Evolutionary conservation across 2,797 vertebrate species (phyloP), one percentile per base, ranked within the genome.

Genomic region (Darevskia mixta): DNA sequence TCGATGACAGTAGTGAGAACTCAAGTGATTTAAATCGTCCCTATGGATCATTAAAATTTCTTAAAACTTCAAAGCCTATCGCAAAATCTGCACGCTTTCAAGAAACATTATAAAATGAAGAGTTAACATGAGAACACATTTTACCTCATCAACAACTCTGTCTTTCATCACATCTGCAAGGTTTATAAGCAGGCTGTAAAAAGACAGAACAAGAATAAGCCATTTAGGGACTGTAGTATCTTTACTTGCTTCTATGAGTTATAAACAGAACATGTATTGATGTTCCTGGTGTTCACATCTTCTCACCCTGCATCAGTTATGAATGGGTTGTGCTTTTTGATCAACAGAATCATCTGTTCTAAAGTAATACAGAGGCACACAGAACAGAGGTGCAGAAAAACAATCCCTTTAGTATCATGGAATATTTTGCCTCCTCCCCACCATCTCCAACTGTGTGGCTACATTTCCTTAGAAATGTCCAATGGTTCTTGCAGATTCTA

Each of bases 141-240:
- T 96, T 97, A 99, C 99, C 98, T 98, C 90, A 89, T 99, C 97
- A 45, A 99, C 97, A 85, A 97, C 95, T 94, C 97, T 96, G 83
- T 98, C 97, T 85, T 91, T 97, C 97, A 97, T 98, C 91, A 99
- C 98, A 38, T 98, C 98, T 66, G 97, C 97, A 1, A 98, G 96
- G 93, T 98, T 98, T 92, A 99, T 97, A 79, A 97, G 92, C 89
- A 97, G 96, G 89, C 99, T 99, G 95, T 18, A 55, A 66, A 85
- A 79, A 58, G 77, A 9, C 4, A 75, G 27, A 79, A 73, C 7
- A 84, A 61, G 3, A 78, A 88, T 11, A 25, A 83, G 49, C 29
- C 4, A 29, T 17, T 29, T 17, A 64, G 13, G 9, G 41, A 66
- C 20, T 23, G 5, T 8, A 5, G 0, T 72, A 72, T 73, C 49